A percentile compares a stretch with the other conserved stretches of the same genome.
These are phyloP conservation scores for Porites lobata DNA, from an alignment of 92 coral and sea anemone genomes.

Conservation along the genomic window DNA sequence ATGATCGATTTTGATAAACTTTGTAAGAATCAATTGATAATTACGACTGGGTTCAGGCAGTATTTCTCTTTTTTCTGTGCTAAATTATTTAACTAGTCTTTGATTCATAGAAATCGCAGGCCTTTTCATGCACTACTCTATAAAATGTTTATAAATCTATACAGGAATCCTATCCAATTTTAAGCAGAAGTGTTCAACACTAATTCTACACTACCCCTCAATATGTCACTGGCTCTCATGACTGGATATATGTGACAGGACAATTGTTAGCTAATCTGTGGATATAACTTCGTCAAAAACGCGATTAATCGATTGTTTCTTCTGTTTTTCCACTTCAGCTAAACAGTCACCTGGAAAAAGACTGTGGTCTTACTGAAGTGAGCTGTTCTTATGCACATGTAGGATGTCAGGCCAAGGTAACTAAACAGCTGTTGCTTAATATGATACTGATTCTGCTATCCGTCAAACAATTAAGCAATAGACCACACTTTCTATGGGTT, in stretches of 20 bases:
- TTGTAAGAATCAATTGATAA: no score
- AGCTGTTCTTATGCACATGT: not conserved
- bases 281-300: not conserved
- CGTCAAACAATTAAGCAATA: no score
- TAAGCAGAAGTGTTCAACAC: not conserved
- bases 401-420: conserved; percentile 17
- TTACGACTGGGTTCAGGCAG: no score
- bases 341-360: conserved; percentile 7
- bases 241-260: not conserved
- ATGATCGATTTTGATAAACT: no score
- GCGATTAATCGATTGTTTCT: not conserved
- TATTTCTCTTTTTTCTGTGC: no score
- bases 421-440: no score
- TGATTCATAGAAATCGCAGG: not conserved
- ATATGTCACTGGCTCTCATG: no score
- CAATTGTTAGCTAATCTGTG: no score
- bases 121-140: not conserved
- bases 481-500: no score
- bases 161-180: not conserved
- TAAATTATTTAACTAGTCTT: no score
- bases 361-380: conserved; percentile 13
- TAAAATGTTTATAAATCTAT: not conserved
- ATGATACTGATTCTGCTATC: no score
- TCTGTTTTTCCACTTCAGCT: not conserved
- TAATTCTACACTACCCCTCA: no score